Evolutionary conservation across 2,888 invertebrate species (phyloP), one percentile per base, ranked within the genome.

Genomic region (Caenorhabditis becei): DNA sequence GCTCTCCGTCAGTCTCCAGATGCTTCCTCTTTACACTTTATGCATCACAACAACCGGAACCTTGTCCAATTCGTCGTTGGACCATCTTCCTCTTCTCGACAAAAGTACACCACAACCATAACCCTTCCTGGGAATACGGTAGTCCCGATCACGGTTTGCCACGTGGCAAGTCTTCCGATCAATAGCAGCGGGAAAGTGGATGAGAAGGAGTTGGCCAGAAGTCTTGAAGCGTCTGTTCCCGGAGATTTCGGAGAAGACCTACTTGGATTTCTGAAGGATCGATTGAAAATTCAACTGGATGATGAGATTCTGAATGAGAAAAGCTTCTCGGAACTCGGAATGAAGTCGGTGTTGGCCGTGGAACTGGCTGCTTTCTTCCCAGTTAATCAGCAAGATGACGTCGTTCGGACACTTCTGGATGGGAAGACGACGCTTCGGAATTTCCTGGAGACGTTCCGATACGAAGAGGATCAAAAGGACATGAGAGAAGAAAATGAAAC

Each of bases 101-200:
- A 37, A 51, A 8, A 24, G 18, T 5, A 28, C 16, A 20, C 37
- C 2, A 23, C 18, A 54, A 1, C 59, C 8, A n/a, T 56, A 2
- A 2, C 26, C 18, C 24, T 63, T 20, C 44, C 62, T 5, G 53
- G n/a, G n/a, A 44, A n/a, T 14, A 49, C 49, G 2, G 37, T 26
- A 1, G 32, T 74, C 14, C 24, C 51, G 10, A 20, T 59, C 18
- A 63, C 56, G 16, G 49, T 47, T 23, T 47, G 53, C 51, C 58
- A 56, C 24, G 20, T 69, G 16, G 23, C 56, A 10, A 26, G 23
- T 7, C 16, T 80, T 11, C 67, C 71, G 8, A 62, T 80, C 8
- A 80, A 74, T 44, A 32, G 44, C 10, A 80, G 69, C 47, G 79
- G 79, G 32, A 80, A 80, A 69, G 54, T 80, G 2, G 79, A 67